Base-by-base conservation (phyloP, 2,113 vertebrate genomes). In the Calypte anna region DNA sequence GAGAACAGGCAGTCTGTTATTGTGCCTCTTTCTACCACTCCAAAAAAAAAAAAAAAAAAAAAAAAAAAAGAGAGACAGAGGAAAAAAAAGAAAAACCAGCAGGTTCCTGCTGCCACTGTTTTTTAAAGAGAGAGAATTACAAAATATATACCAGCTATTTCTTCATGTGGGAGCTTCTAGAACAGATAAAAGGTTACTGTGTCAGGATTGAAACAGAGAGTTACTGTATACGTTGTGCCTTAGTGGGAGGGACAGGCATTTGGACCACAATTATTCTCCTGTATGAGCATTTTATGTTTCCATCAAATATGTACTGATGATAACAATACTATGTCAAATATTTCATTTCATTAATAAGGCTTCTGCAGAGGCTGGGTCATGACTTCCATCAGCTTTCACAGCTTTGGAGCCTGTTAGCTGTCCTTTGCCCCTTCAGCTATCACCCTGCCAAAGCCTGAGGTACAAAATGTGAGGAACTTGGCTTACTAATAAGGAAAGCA, bases 111-210 rank as follows among this genome's bases (percentile, higher is more conserved):
- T 70, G 28, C 64, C n/a, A 9, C 30, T 8, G 4, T 30, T 82
- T 48, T 74, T 72, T 63, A 30, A 82, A 94, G 53, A 31, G 44
- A 24, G 66, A 86, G 72, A 70, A 50, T 94, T 74, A 43, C 48
- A 79, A 93, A 88, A 93, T 66, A 75, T 82, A 92, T 57, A 94
- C 50, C 62, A 93, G 55, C 58, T 62, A 66, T 92, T 91, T 96
- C 91, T 95, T 88, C 76, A 76, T 1, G 96, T 94, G 96, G 95
- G 95, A 93, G 95, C 89, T 93, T 87, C 88, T 78, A 95, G 95
- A 90, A 72, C 10, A 92, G 81, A 95, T 67, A 36, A 63, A 94
- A 93, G 46, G 50, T 92, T 88, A 74, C 90, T 86, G 77, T 91
- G 90, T 96, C 91, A 79, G 88, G 33, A 50, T 0, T 23, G 72